A percentile compares a stretch with the other conserved stretches of the same genome.
Conservation (phyloP, 2,113 vertebrate genomes). For the Acinonyx jubatus region DNA sequence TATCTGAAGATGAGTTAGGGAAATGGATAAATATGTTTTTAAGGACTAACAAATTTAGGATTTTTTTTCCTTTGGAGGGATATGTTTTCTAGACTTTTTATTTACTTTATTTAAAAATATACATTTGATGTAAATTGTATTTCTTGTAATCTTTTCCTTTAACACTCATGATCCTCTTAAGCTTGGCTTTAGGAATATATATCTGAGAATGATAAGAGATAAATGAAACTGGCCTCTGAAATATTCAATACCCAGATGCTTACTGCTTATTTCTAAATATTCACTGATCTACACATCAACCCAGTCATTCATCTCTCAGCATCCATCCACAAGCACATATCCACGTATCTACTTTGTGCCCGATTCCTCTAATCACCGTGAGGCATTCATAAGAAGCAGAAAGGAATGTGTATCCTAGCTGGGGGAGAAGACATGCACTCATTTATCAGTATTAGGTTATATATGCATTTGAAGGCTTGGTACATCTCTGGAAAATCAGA, state of each 20-base stretch:
- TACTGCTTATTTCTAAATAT: not conserved
- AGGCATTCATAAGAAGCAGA: not conserved
- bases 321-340: not conserved
- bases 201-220: not conserved
- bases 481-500: not conserved
- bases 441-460: not conserved
- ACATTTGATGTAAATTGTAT: not conserved
- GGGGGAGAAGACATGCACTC: not conserved
- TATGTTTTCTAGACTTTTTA: not conserved
- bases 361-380: not conserved
- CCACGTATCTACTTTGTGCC: not conserved
- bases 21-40: not conserved
- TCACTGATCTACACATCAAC: not conserved
- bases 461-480: not conserved
- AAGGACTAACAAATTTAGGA: not conserved
- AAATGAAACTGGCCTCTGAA: not conserved
- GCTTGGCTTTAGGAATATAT: not conserved
- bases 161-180: not conserved
- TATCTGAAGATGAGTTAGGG: not conserved
- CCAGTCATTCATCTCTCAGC: not conserved
- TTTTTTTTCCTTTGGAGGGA: not conserved
- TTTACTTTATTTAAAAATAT: not conserved
- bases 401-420: not conserved
- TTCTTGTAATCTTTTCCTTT: constrained; percentile 20
- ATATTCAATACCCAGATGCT: not conserved